Evolutionary conservation across 1,140 invertebrate species (phyloP).

Genomic region (Mycetomoellerius zeteki): DNA sequence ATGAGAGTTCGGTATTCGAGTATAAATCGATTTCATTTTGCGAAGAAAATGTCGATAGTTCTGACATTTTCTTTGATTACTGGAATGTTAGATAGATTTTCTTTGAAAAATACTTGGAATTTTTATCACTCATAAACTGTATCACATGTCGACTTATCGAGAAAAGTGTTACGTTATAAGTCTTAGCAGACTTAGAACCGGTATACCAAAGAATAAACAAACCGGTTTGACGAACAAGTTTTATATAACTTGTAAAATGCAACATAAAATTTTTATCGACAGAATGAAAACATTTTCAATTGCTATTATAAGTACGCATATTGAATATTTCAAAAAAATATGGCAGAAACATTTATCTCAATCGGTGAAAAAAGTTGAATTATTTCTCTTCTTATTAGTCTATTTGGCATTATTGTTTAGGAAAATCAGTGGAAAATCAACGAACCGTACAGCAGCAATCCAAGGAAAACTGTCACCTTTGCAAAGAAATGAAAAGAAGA

Average conservation of each 20-base stretch:
- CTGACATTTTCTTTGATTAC: background rate
- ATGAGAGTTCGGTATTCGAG: background rate
- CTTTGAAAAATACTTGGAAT: background rate
- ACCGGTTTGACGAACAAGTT: conserved; percentile 41
- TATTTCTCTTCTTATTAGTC: background rate
- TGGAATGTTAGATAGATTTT: background rate
- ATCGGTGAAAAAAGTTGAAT: background rate
- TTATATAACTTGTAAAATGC: conserved; percentile 32
- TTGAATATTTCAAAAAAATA: background rate
- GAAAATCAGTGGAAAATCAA: conserved; percentile 79
- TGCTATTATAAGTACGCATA: background rate
- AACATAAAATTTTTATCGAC: conserved; percentile 16
- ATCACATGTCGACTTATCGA: background rate
- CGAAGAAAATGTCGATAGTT: background rate
- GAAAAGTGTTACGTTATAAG: conserved; percentile 1
- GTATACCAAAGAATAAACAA: conserved; percentile 32
- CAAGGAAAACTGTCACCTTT: conserved; percentile 87
- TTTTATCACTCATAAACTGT: background rate
- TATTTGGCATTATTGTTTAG: conserved; percentile 70
- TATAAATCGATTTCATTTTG: background rate
- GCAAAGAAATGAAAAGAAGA: conserved; percentile 88
- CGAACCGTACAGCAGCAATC: conserved; percentile 61
- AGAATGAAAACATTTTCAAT: background rate
- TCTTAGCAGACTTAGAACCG: background rate
- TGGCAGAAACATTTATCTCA: background rate